Conservation (phyloP, 1,140 invertebrate genomes). For the Drosophila sechellia region DNA sequence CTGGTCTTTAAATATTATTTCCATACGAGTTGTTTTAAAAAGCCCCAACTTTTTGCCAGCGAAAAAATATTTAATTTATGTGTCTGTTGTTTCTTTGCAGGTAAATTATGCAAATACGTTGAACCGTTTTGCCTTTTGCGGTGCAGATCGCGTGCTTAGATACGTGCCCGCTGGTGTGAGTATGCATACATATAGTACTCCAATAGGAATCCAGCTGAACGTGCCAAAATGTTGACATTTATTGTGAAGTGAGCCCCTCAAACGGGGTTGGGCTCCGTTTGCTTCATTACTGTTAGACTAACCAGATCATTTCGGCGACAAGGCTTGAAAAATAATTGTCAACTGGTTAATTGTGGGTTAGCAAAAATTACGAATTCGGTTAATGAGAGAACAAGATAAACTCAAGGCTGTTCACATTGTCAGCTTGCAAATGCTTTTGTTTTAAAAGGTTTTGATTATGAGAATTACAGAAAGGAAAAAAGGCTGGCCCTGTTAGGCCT, state of each 20-base stretch:
- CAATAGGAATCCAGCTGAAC: slow-evolving; percentile 30
- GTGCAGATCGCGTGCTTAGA: slow-evolving; percentile 53
- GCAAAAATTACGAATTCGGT: slow-evolving; percentile 3
- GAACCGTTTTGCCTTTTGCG: slow-evolving; percentile 41
- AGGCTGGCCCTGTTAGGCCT: no score
- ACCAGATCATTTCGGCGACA: slow-evolving; percentile 23
- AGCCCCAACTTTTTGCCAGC: slow-evolving; percentile 14
- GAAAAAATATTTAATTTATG: slow-evolving; percentile 59
- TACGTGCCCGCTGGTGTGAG: slow-evolving; percentile 40
- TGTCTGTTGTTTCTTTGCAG: slow-evolving; percentile 64
- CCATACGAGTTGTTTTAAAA: slow-evolving; percentile 40
- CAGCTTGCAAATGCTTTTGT: neutral
- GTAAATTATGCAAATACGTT: slow-evolving; percentile 73
- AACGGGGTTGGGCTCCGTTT: neutral
- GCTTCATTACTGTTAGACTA: slow-evolving; percentile 20
- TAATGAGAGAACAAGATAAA: slow-evolving; percentile 2
- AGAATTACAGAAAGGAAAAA: no score
- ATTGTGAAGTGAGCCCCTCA: slow-evolving; percentile 11
- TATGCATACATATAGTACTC: slow-evolving; percentile 27
- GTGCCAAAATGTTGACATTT: slow-evolving; percentile 42
- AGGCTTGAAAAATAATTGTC: slow-evolving; percentile 25
- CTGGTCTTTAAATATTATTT: slow-evolving; percentile 45
- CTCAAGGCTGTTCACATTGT: neutral
- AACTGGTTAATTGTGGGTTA: slow-evolving; percentile 13
- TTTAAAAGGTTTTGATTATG: neutral